Evolutionary conservation across 1,140 invertebrate species (phyloP), one percentile per base, ranked within the genome.

Genomic region (Bombus haemorrhoidalis): DNA sequence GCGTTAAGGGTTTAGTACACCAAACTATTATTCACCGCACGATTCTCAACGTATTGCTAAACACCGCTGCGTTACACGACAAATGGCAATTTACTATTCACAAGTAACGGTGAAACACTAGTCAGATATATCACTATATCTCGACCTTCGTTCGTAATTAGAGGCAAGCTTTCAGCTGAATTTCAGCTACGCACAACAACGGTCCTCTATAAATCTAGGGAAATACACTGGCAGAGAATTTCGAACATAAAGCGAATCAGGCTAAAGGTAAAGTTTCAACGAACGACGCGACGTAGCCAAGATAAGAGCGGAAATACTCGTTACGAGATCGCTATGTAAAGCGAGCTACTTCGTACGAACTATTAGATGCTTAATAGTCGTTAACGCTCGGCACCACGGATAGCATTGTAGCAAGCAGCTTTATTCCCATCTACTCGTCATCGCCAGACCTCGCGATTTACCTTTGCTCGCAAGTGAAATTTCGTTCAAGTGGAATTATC

Each of bases 261-360:
- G 0, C 9, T 39, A 18, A 28, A 28, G 66, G 32, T 8, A 32
- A 64, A 53, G 13, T 47, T 71, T 64, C 10, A 3, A 25, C 34
- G 37, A 59, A 77, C 75, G 32, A 41, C 41, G 39, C n/a, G 47
- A 53, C 59, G 12, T 28, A 25, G 25, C 2, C 6, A n/a, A 53
- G 77, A 79, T 79, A 79, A 80, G 66, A 57, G 43, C 41, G 43
- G 66, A 69, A 81, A 81, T 32, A 47, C 13, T 80, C 32, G 66
- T 80, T 80, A 69, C 43, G 28, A 53, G 41, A 71, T 68, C 64
- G 13, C 32, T 34, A 34, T 69, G 78, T 12, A 71, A 81, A 57
- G 34, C 28, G 25, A 39, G 34, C 66, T 66, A 71, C 78, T 81
- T 81, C 25, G 34, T 69, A 71, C 28, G 4, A 53, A 53, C 78